Conservation (phyloP, 2,113 vertebrate genomes). For the Cynocephalus volans region DNA sequence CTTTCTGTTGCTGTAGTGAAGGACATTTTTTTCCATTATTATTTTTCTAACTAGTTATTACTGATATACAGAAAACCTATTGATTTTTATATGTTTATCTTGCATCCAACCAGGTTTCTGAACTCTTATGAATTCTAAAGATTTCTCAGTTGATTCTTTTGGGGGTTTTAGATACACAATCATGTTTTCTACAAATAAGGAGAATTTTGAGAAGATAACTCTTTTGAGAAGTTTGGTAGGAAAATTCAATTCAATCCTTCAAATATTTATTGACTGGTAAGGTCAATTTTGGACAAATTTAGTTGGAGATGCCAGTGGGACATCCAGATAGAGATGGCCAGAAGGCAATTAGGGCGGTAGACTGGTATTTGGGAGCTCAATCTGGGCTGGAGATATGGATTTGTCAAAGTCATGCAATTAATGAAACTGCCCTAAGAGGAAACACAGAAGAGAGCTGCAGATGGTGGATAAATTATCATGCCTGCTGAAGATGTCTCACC, state of each 20-base stretch:
- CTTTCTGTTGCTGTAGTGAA: conserved; percentile 66
- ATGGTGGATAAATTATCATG: not conserved
- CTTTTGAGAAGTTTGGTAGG: conserved; percentile 82
- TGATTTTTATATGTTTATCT: conserved; percentile 79
- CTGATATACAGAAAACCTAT: conserved; percentile 71
- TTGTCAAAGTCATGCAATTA: conserved; percentile 27
- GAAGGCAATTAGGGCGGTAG: conserved; percentile 79
- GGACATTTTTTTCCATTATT: conserved; percentile 34
- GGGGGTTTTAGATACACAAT: conserved; percentile 75
- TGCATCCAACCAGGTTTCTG: conserved; percentile 61
- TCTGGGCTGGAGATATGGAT: not conserved
- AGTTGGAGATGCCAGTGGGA: conserved; percentile 74
- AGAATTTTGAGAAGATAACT: conserved; percentile 76
- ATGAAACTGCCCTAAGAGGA: conserved; percentile 34
- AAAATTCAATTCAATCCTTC: conserved; percentile 81
- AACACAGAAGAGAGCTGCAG: not conserved
- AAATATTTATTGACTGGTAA: conserved; percentile 84
- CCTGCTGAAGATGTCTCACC: not conserved
- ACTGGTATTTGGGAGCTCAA: not conserved
- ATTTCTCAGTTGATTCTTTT: conserved; percentile 73
- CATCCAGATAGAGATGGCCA: conserved; percentile 66
- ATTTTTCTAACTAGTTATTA: conserved; percentile 72
- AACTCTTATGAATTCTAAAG: conserved; percentile 77
- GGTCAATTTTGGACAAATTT: conserved; percentile 79
- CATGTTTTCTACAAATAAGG: conserved; percentile 81